Percentiles rank a stretch among this genome's conserved stretches.
These are phyloP conservation scores for Eremobia ochroleuca DNA, from an alignment of 2,888 invertebrate genomes.

Conservation along the genomic window DNA sequence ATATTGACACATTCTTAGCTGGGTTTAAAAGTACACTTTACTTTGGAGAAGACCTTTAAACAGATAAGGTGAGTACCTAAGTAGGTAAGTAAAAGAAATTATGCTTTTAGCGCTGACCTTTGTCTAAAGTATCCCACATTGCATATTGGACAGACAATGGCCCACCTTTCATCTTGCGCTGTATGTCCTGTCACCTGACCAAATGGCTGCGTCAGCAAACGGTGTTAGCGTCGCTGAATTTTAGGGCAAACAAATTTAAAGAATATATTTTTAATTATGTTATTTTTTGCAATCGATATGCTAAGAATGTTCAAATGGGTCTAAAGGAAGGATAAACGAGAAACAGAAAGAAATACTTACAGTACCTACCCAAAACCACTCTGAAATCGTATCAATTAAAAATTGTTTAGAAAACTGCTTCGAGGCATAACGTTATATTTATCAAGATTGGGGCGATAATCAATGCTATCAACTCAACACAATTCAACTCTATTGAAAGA, in stretches of 20 bases:
- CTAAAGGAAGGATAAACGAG: background rate
- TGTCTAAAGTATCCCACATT: background rate
- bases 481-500: slow-evolving; percentile 3
- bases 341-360: slow-evolving; percentile 7
- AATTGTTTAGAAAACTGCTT: slow-evolving; percentile 8
- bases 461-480: background rate
- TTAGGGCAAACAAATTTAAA: background rate
- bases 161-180: background rate
- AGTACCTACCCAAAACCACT: background rate
- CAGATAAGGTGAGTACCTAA: slow-evolving; percentile 1
- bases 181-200: background rate
- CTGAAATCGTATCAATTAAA: background rate
- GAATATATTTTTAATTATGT: too few species aligned
- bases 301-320: background rate
- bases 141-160: background rate
- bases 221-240: background rate
- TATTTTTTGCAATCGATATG: background rate
- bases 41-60: slow-evolving; percentile 16
- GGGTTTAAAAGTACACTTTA: slow-evolving; percentile 45
- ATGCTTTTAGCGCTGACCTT: background rate
- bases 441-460: slow-evolving; percentile 12
- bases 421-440: background rate
- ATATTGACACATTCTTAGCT: slow-evolving; percentile 47
- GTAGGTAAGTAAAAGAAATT: slow-evolving; percentile 13
- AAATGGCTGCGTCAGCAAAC: background rate